phyloP scores from a whole-genome alignment of 1,140 invertebrate genomes.

The Stegodyphus dumicola region DNA sequence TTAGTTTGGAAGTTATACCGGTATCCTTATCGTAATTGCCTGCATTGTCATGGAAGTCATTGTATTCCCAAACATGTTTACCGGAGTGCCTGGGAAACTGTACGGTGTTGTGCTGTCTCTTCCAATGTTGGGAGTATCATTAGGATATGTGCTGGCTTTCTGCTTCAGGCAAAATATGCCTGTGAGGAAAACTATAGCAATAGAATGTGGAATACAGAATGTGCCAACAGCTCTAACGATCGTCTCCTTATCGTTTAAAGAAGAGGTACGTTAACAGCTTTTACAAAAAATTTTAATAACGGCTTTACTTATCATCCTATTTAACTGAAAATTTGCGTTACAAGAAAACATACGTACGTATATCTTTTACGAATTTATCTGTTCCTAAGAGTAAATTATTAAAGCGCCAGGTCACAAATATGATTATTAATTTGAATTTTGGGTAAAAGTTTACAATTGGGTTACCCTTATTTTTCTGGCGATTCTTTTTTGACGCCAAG shows the following conservation, averaged over 20 bases:
- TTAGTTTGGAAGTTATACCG: slow-evolving; percentile 62
- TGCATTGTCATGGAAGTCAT: slow-evolving; percentile 63
- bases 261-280: slow-evolving; percentile 48
- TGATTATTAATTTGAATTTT: no score
- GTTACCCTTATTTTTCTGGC: no score
- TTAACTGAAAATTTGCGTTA: background rate
- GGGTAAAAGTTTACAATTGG: no score
- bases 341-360: no score
- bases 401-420: no score
- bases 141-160: slow-evolving; percentile 67
- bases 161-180: slow-evolving; percentile 64
- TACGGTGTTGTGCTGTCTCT: slow-evolving; percentile 66
- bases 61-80: slow-evolving; percentile 66
- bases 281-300: background rate
- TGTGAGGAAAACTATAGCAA: slow-evolving; percentile 67
- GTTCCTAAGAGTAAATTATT: no score
- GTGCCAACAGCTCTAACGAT: slow-evolving; percentile 66
- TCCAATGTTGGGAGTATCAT: slow-evolving; percentile 66
- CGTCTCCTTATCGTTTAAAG: slow-evolving; percentile 64
- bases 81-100: slow-evolving; percentile 65
- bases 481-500: no score
- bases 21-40: slow-evolving; percentile 62
- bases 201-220: slow-evolving; percentile 71
- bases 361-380: no score
- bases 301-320: background rate